Evolutionary conservation across 2,888 invertebrate species (phyloP), one percentile per base, ranked within the genome.

Genomic region (Leptopterna dolabrata): DNA sequence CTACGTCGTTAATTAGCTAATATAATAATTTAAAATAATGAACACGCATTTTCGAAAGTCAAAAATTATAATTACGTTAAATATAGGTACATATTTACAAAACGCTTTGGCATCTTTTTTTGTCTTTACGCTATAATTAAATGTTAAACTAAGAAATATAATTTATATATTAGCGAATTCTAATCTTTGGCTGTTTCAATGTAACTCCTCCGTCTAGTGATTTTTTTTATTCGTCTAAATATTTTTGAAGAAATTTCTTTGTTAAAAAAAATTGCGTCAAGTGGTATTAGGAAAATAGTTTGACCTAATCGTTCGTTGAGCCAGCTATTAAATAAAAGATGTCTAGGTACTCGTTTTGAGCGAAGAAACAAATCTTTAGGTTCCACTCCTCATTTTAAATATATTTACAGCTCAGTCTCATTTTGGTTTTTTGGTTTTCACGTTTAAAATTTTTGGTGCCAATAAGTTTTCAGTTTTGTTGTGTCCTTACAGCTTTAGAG

Each of bases 401-500:
- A 83, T 63, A 83, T 83, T 63, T 83, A 83, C 83, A 83, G 36
- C 43, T 83, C 83, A 83, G 83, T 83, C 83, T 83, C 83, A 70
- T 70, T 83, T 29, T 83, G 30, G 30, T 73, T 73, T 73, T 73
- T 73, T 16, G 27, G 4, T 24, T 24, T 51, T 81, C 51, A 47
- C 14, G 36, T 36, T 36, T 36, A 36, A 47, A 81, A 45, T 29
- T 51, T 83, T 83, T 70, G 41, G 41, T 41, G 27, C 70, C 83
- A 41, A 36, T 36, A 13, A 13, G 70, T 29, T 73, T n/a, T n/a
- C n/a, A 41, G 73, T 73, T 36, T 63, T 24, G 24, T n/a, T 27
- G 63, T 63, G 63, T 63, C 24, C 24, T 63, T 63, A 63, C 63
- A 24, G 63, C 63, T 63, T 24, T 24, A 63, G 11, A 55, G 55